Evolutionary conservation across 2,888 invertebrate species (phyloP).

Genomic region (Tipula vernalis): DNA sequence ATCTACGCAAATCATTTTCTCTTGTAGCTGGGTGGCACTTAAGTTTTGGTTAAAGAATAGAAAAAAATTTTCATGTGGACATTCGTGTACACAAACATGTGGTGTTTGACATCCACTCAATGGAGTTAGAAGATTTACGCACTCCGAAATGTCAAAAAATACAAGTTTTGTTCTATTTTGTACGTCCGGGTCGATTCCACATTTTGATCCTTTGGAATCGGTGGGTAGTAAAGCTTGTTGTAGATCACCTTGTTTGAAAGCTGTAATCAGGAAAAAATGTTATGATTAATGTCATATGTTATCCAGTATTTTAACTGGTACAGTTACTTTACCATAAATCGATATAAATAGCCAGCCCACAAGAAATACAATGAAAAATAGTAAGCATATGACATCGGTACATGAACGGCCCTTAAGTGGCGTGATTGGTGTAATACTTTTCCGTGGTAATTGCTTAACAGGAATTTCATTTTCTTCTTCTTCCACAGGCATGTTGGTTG

Average conservation of each 20-base stretch:
- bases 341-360: constrained; percentile 69
- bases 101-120: constrained; percentile 67
- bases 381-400: constrained; percentile 78
- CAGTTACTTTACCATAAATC: constrained; percentile 48
- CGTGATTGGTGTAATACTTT: background rate
- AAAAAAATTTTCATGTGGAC: constrained; percentile 48
- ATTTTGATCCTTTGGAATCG: constrained; percentile 67
- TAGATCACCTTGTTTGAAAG: constrained; percentile 59
- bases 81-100: constrained; percentile 57
- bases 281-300: background rate
- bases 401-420: constrained; percentile 72
- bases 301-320: no score
- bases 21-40: background rate
- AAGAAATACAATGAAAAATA: constrained; percentile 67
- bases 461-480: background rate
- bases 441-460: background rate
- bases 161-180: constrained; percentile 55
- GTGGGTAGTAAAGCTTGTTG: constrained; percentile 62
- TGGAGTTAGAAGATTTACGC: constrained; percentile 53
- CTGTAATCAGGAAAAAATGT: constrained; percentile 36
- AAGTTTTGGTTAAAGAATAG: constrained; percentile 21
- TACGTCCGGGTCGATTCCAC: constrained; percentile 60
- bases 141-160: constrained; percentile 74
- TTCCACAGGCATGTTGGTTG: background rate
- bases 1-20: background rate